Base-by-base conservation (phyloP, 2,888 invertebrate species). In the Cantharis rustica region DNA sequence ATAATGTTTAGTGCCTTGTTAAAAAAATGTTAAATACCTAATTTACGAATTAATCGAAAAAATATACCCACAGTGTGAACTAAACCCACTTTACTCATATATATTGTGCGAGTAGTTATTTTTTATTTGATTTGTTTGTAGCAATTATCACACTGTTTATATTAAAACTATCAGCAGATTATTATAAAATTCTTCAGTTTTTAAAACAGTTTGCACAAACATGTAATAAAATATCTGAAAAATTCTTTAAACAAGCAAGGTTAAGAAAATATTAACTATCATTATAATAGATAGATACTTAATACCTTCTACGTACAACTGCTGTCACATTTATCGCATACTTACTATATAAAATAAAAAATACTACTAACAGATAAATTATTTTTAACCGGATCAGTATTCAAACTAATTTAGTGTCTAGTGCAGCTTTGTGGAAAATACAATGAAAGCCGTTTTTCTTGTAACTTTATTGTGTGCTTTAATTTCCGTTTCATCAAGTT, bases 401-500 rank as follows among this genome's bases (percentile, higher is more conserved):
- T 31, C 5, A 31, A 31, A 13, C 31, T 13, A 13, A 31, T 31
- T 13, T 13, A 31, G 31, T 31, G 31, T 31, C 31, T 31, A n/a
- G 31, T 31, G 31, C 4, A 31, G 31, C 5, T 31, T 27, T 31
- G 23, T 4, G 9, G 23, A 23, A 23, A 23, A 13, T 31, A 31
- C 31, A 31, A 31, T 31, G 31, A 31, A n/a, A 13, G 31, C 1
- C 13, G 13, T 13, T 31, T 31, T n/a, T 13, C 4, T 31, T 31
- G 31, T 5, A n/a, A 31, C 13, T 13, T 31, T 13, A 4, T 1
- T 13, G 13, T 31, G 13, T 31, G 13, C 13, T n/a, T 31, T n/a
- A 1, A 5, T 31, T 13, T 31, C 13, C 31, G 5, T 5, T 31
- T 31, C 31, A 13, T 31, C 13, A 13, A 5, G 64, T 64, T 90